These are phyloP conservation scores for Talpa occidentalis DNA, from an alignment of 2,113 vertebrate species.

Conservation along the genomic window DNA sequence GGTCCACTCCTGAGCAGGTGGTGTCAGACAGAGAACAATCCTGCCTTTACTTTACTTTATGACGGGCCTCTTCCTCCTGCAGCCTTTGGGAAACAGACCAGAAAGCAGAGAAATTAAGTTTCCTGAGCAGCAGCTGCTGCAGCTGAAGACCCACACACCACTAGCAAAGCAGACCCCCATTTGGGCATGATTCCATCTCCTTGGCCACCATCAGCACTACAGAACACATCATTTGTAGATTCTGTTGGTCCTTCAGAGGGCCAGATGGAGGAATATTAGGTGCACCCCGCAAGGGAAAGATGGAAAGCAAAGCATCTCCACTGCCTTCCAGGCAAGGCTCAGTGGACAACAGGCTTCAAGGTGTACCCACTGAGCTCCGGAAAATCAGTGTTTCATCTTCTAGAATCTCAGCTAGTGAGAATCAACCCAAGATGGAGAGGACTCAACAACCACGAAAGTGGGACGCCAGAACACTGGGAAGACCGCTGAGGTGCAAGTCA, in stretches of 20 bases:
- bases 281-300: neutral
- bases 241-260: neutral
- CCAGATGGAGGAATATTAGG: too few relatives aligned
- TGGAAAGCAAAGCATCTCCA: neutral
- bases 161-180: neutral
- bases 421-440: neutral
- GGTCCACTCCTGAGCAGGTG: neutral
- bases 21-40: neutral
- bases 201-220: neutral
- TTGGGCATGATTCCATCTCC: neutral
- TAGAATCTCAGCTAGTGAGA: neutral
- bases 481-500: neutral
- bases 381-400: neutral
- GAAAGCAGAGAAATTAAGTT: neutral
- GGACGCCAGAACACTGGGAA: neutral
- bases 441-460: neutral
- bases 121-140: neutral
- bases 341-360: neutral
- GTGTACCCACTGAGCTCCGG: neutral
- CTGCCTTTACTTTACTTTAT: neutral
- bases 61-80: neutral
- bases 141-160: neutral
- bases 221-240: neutral
- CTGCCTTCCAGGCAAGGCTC: neutral
- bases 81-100: neutral